Evolutionary conservation across 2,113 vertebrate genomes (phyloP).

Genomic region (Lichenostomus cassidix): DNA sequence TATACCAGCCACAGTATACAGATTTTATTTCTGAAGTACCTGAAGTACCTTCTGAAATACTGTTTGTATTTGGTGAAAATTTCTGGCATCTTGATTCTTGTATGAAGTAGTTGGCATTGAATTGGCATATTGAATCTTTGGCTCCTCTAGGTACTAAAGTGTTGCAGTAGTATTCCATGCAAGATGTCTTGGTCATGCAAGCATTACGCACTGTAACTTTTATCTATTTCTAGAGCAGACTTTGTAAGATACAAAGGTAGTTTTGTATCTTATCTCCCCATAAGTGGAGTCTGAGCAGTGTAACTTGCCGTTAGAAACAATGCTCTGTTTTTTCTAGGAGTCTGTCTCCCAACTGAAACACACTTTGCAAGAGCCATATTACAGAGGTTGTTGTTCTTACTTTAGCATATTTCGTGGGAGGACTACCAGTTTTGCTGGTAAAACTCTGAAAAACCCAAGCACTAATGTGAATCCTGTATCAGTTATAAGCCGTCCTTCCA

Average conservation of each 20-base stretch:
- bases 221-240: not conserved
- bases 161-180: not conserved
- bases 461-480: not conserved
- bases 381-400: not conserved
- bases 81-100: not conserved
- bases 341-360: not conserved
- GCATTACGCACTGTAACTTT: not conserved
- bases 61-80: not conserved
- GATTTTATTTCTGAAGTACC: not conserved
- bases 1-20: not conserved
- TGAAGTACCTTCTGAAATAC: too few relatives aligned
- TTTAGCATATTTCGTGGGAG: not conserved
- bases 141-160: not conserved
- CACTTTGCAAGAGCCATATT: not conserved
- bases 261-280: rapidly evolving
- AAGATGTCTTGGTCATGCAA: not conserved
- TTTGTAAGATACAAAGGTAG: not conserved
- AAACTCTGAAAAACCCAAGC: not conserved
- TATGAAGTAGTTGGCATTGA: not conserved
- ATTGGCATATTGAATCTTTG: not conserved
- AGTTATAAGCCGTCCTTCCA: not conserved
- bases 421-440: not conserved
- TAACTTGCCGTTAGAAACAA: not conserved
- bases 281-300: not conserved
- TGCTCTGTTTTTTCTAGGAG: not conserved